Percentiles rank a stretch among this genome's conserved stretches.
phyloP scores from a whole-genome alignment of 2,797 vertebrate species.

The Hephaestus fuliginosus region DNA sequence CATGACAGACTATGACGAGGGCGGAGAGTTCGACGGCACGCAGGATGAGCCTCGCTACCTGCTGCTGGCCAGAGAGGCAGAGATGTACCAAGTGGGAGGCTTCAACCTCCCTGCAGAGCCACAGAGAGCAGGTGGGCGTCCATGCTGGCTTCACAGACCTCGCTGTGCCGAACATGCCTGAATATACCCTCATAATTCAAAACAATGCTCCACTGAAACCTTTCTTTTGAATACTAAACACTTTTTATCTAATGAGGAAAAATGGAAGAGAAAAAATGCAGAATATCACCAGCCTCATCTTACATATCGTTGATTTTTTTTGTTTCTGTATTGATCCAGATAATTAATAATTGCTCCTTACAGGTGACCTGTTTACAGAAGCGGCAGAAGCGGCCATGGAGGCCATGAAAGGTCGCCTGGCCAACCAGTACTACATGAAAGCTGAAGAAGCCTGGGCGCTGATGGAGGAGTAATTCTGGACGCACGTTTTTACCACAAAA shows the following conservation, averaged over 20 bases:
- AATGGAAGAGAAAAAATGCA: not conserved
- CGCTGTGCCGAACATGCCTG: not conserved
- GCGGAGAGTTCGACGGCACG: slow-evolving; percentile 94
- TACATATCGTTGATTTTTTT: not conserved
- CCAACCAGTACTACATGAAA: slow-evolving; percentile 96
- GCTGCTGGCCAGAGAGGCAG: slow-evolving; percentile 92
- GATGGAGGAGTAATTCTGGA: slow-evolving; percentile 88
- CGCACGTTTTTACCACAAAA: not conserved
- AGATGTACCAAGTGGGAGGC: slow-evolving; percentile 91
- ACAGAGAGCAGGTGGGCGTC: slow-evolving; percentile 89
- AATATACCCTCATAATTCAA: not conserved
- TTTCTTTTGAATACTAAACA: not conserved
- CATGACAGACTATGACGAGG: slow-evolving; percentile 94
- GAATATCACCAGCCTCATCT: not conserved
- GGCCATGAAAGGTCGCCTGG: slow-evolving; percentile 96
- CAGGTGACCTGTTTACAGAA: slow-evolving; percentile 96
- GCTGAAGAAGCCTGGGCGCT: slow-evolving; percentile 96
- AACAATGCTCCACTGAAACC: not conserved
- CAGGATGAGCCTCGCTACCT: slow-evolving; percentile 93
- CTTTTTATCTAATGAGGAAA: too few relatives aligned
- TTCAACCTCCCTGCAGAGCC: slow-evolving; percentile 87
- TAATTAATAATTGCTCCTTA: not conserved
- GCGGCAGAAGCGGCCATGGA: slow-evolving; percentile 95
- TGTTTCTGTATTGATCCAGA: not conserved
- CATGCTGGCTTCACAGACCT: not conserved